phyloP scores from a whole-genome alignment of 30 jellyfish, hydroid and myxozoan genomes.

The Cassiopea andromeda region DNA sequence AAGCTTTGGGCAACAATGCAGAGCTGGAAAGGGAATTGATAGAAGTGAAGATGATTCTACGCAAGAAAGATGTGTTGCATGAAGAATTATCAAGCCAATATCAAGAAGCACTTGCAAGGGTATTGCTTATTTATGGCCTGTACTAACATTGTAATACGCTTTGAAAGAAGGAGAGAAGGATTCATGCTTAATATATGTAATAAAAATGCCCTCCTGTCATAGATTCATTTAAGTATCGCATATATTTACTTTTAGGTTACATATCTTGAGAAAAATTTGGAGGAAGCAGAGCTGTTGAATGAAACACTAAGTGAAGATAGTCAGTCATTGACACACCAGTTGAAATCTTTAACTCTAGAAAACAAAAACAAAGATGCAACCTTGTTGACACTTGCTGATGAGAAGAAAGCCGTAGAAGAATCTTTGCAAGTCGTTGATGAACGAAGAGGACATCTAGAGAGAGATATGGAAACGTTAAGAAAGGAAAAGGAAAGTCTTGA shows the following conservation, averaged over 20 bases:
- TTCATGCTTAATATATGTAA: no score
- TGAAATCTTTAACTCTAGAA: slow-evolving; percentile 27
- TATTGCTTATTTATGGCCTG: background rate
- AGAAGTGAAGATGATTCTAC: slow-evolving; percentile 46
- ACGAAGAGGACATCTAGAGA: slow-evolving; percentile 15
- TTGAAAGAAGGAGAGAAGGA: no score
- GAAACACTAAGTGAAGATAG: slow-evolving; percentile 60
- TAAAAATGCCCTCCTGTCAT: no score
- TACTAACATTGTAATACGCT: no score
- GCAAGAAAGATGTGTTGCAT: slow-evolving; percentile 43
- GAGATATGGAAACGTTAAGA: slow-evolving; percentile 36
- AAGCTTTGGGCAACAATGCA: slow-evolving; percentile 53
- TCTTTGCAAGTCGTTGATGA: slow-evolving; percentile 19
- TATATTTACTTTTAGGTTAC: background rate
- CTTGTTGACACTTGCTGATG: slow-evolving; percentile 33
- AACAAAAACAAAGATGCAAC: slow-evolving; percentile 30
- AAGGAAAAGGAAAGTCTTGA: slow-evolving; percentile 42
- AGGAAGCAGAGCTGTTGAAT: slow-evolving; percentile 10
- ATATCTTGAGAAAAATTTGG: slow-evolving; percentile 15
- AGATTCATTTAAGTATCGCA: no score
- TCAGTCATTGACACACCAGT: slow-evolving; percentile 10
- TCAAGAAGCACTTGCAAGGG: slow-evolving; percentile 6
- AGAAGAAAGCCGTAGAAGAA: slow-evolving; percentile 39
- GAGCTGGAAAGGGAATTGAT: slow-evolving; percentile 54
- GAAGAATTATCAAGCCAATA: slow-evolving; percentile 51